Evolutionary conservation across 2,797 vertebrate genomes (phyloP).

Genomic region (Sebastiscus albofasciatus): DNA sequence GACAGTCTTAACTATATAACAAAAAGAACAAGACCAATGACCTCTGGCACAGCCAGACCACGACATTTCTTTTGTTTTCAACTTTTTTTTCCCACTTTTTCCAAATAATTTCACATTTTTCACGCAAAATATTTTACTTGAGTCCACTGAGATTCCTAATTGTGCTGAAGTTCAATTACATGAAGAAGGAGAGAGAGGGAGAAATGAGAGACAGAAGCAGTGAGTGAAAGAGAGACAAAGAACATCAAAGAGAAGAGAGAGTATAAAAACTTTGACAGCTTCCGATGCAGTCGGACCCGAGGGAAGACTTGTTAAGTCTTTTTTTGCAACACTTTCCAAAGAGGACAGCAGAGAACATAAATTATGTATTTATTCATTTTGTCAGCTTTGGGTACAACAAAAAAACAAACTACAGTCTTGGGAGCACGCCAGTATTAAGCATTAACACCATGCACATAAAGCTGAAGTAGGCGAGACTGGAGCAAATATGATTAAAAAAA

Average conservation of each 20-base stretch:
- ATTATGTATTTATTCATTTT: neutral
- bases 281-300: neutral
- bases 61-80: neutral
- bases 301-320: no score
- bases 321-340: neutral
- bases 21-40: no score
- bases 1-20: no score
- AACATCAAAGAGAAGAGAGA: neutral
- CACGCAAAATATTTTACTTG: neutral
- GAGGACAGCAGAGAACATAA: neutral
- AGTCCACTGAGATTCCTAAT: neutral
- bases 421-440: neutral
- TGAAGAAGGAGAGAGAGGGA: neutral
- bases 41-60: no score
- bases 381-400: neutral
- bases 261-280: neutral
- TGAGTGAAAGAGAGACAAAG: neutral
- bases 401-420: neutral
- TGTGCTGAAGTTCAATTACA: neutral
- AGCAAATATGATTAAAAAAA: no score
- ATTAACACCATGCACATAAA: no score
- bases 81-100: neutral
- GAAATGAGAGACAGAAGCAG: neutral
- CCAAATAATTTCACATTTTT: neutral
- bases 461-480: no score